phyloP scores from a whole-genome alignment of 2,797 vertebrate genomes.

The Australoheros facetus region DNA sequence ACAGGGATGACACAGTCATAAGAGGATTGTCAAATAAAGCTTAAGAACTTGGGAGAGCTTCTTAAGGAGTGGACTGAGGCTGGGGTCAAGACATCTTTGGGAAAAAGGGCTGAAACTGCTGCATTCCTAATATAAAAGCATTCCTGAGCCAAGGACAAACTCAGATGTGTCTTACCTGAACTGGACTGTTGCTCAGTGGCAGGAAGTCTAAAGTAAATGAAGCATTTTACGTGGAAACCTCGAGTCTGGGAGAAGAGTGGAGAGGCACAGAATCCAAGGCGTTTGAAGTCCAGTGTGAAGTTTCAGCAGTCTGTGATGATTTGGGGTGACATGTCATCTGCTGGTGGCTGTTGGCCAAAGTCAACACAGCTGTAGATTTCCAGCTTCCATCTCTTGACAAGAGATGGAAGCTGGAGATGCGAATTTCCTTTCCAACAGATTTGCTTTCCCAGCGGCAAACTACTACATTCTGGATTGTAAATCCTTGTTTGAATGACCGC shows the following conservation, averaged over 20 bases:
- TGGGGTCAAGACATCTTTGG: background rate
- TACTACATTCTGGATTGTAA: no score
- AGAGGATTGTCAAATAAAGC: background rate
- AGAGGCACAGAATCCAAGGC: background rate
- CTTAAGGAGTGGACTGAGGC: background rate
- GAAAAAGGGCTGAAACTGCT: no score
- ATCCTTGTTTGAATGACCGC: no score
- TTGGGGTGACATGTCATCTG: background rate
- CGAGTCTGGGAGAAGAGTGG: background rate
- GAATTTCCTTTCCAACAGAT: background rate
- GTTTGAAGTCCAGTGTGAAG: background rate
- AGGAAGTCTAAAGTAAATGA: background rate
- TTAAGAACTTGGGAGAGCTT: background rate
- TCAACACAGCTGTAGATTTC: background rate
- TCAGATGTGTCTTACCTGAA: background rate
- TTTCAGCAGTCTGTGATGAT: background rate
- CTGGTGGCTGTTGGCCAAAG: background rate
- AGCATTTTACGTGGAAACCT: background rate
- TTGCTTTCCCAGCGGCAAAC: background rate
- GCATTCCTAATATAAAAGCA: background rate
- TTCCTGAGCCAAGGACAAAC: background rate
- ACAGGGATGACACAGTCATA: rapidly evolving
- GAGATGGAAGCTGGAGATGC: background rate
- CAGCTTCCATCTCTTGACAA: background rate
- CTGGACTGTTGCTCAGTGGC: background rate